Percentiles rank a stretch among this genome's conserved stretches.
These are phyloP conservation scores for Entomyzon cyanotis DNA, from an alignment of 2,113 vertebrate species.

Conservation along the genomic window DNA sequence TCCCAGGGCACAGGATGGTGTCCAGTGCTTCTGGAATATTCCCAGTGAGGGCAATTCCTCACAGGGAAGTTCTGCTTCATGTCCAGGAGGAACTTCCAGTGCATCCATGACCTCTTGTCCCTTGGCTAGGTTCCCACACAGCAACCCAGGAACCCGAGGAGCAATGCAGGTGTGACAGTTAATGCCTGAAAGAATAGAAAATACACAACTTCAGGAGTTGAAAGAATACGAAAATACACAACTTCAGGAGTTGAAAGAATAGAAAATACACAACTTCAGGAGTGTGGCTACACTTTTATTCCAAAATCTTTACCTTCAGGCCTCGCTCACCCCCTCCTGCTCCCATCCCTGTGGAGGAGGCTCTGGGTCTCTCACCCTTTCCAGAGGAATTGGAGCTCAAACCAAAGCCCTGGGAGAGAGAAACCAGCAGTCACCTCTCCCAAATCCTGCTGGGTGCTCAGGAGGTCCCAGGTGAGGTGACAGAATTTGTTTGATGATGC, in stretches of 20 bases:
- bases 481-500: rapidly evolving
- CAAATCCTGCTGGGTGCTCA: neutral
- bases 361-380: neutral
- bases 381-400: neutral
- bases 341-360: rapidly evolving
- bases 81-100: neutral
- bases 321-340: rapidly evolving
- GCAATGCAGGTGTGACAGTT: rapidly evolving
- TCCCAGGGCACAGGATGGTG: neutral
- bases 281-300: neutral
- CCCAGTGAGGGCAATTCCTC: neutral
- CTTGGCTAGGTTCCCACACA: neutral
- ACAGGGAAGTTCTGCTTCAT: neutral
- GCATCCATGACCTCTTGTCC: neutral
- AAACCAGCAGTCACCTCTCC: rapidly evolving
- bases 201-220: rapidly evolving
- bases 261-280: rapidly evolving
- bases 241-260: rapidly evolving
- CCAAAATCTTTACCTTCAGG: neutral
- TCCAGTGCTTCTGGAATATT: neutral
- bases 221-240: neutral
- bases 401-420: neutral
- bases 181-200: neutral
- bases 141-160: neutral
- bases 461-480: neutral